Evolutionary conservation across 2,113 vertebrate genomes (phyloP).

Genomic region (Plecotus auritus): DNA sequence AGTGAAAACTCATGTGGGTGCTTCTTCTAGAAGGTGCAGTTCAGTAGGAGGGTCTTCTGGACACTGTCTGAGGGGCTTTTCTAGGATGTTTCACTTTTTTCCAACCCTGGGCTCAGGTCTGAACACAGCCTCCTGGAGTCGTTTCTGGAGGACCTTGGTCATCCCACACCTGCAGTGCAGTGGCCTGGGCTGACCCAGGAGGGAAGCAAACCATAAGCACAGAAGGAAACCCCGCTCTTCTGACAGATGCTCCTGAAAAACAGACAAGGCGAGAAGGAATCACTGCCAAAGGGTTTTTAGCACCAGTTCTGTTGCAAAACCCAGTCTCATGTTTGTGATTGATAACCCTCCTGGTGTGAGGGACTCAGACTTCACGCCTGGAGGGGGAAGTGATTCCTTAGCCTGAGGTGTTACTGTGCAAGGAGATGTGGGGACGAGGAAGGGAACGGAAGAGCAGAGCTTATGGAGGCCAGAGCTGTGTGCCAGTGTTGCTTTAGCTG

Average conservation of each 20-base stretch:
- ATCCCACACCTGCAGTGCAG: background rate
- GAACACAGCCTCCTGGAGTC: background rate
- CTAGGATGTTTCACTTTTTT: background rate
- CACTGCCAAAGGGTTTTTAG: constrained; percentile 3
- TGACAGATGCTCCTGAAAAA: constrained; percentile 24
- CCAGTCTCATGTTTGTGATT: constrained; percentile 17
- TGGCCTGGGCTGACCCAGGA: background rate
- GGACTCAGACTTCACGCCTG: background rate
- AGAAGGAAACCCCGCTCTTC: background rate
- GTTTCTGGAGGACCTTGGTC: background rate
- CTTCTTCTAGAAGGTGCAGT: background rate
- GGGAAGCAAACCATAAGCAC: background rate
- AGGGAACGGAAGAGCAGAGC: background rate
- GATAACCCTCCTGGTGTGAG: background rate
- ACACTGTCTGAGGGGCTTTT: background rate
- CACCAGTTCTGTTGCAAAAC: background rate
- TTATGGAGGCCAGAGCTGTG: too few relatives aligned
- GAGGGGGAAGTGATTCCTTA: background rate
- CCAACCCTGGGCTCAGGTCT: background rate
- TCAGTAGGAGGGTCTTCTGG: background rate
- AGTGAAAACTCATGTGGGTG: background rate
- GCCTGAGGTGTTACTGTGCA: background rate
- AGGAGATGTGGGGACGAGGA: background rate
- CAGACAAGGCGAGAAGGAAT: constrained; percentile 15
- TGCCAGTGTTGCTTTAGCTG: background rate